Evolutionary conservation across 2,888 invertebrate genomes (phyloP).

Genomic region (Apoda limacodes): DNA sequence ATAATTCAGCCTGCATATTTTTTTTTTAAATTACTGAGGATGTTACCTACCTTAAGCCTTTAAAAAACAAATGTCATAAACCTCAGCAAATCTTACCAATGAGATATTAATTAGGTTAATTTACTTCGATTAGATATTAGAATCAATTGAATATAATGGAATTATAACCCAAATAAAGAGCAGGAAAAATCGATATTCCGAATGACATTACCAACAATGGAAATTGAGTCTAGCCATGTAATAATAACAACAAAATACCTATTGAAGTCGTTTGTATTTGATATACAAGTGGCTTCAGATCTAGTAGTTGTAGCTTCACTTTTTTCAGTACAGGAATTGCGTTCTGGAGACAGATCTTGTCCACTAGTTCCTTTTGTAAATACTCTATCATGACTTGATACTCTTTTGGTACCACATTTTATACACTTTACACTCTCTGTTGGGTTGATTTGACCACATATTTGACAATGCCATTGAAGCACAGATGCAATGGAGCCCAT

Average conservation of each 20-base stretch:
- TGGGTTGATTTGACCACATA: constrained; percentile 90
- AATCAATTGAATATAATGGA: constrained; percentile 46
- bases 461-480: constrained; percentile 92
- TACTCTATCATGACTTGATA: constrained; percentile 69
- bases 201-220: constrained; percentile 46
- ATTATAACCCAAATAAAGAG: constrained; percentile 58
- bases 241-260: constrained; percentile 38
- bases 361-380: constrained; percentile 45
- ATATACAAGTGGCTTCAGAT: constrained; percentile 54
- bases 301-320: constrained; percentile 58
- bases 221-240: constrained; percentile 27
- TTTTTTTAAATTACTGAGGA: no score
- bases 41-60: no score
- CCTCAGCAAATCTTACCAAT: no score
- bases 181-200: constrained; percentile 59
- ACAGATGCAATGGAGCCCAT: constrained; percentile 96
- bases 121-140: constrained; percentile 37
- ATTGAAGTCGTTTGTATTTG: constrained; percentile 50
- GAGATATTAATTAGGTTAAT: constrained; percentile 43
- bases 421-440: constrained; percentile 86
- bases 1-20: no score
- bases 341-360: constrained; percentile 53
- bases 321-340: constrained; percentile 50
- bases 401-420: constrained; percentile 81
- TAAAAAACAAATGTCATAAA: no score